Conservation (phyloP, 1,140 invertebrate genomes). For the Apocrypta bakeri region DNA sequence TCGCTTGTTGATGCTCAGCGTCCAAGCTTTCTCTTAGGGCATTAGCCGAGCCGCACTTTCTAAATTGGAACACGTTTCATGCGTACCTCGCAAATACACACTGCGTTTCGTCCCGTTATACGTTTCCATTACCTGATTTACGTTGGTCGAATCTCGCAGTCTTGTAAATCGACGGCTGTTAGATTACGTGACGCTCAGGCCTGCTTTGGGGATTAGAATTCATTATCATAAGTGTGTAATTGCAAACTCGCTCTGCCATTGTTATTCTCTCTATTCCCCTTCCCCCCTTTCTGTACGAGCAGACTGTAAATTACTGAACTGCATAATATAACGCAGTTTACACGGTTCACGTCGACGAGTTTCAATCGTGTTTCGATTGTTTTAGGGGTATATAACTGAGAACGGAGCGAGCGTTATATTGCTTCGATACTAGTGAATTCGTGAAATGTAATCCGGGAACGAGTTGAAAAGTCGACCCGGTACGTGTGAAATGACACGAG, state of each 20-base stretch:
- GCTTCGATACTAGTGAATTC: no score
- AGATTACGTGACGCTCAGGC: not conserved
- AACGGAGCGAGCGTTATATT: no score
- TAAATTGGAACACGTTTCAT: conserved; percentile 23
- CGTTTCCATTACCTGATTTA: conserved; percentile 17
- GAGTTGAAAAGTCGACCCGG: no score
- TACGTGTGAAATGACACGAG: no score
- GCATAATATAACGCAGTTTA: no score
- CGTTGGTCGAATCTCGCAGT: not conserved
- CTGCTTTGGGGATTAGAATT: conserved; percentile 21
- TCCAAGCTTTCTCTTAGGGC: not conserved
- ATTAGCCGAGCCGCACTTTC: conserved; percentile 14
- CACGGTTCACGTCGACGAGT: no score
- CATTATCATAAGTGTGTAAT: conserved; percentile 22
- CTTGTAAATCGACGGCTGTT: conserved; percentile 13
- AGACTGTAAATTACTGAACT: not conserved
- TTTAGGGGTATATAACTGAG: no score
- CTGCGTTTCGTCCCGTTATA: not conserved
- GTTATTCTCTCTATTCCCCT: not conserved
- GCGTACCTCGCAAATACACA: not conserved
- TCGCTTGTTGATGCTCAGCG: not conserved
- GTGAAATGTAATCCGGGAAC: no score
- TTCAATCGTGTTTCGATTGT: no score
- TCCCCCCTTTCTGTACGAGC: no score
- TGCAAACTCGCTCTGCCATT: not conserved